Evolutionary conservation across 2,113 vertebrate species (phyloP).

Genomic region (Dipodomys spectabilis): DNA sequence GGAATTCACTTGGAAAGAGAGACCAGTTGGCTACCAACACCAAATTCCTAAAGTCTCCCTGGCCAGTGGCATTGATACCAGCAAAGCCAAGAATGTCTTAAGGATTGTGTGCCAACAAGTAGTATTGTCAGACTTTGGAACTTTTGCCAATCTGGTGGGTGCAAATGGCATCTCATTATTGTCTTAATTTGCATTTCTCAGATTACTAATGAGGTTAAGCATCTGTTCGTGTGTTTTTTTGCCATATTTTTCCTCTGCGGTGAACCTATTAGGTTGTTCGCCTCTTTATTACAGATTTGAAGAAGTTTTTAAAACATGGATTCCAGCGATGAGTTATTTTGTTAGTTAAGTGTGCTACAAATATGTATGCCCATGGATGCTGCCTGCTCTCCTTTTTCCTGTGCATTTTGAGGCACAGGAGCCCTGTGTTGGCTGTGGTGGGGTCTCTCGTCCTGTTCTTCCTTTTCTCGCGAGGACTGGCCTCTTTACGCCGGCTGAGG

Average conservation of each 20-base stretch:
- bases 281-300: slow-evolving; percentile 77
- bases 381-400: neutral
- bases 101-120: slow-evolving; percentile 77
- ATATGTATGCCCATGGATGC: neutral
- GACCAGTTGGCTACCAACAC: rapidly evolving
- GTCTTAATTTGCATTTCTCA: slow-evolving; percentile 83
- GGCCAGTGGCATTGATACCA: rapidly evolving
- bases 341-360: slow-evolving; percentile 25
- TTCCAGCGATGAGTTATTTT: slow-evolving; percentile 67
- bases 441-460: neutral
- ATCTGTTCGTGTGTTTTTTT: slow-evolving; percentile 75
- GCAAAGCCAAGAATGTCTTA: neutral
- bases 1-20: rapidly evolving
- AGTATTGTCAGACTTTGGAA: slow-evolving; percentile 72
- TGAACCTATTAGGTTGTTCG: slow-evolving; percentile 79
- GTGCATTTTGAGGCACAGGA: neutral
- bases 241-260: slow-evolving; percentile 79
- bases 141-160: slow-evolving; percentile 80
- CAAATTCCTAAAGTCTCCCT: neutral
- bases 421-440: neutral
- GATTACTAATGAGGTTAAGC: slow-evolving; percentile 81
- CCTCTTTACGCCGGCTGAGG: neutral
- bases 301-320: slow-evolving; percentile 59
- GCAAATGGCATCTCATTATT: slow-evolving; percentile 80
- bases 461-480: neutral